A percentile compares a stretch with the other conserved stretches of the same genome.
These are phyloP conservation scores for Mormoops blainvillei DNA, from an alignment of 2,113 vertebrate genomes.

Conservation along the genomic window DNA sequence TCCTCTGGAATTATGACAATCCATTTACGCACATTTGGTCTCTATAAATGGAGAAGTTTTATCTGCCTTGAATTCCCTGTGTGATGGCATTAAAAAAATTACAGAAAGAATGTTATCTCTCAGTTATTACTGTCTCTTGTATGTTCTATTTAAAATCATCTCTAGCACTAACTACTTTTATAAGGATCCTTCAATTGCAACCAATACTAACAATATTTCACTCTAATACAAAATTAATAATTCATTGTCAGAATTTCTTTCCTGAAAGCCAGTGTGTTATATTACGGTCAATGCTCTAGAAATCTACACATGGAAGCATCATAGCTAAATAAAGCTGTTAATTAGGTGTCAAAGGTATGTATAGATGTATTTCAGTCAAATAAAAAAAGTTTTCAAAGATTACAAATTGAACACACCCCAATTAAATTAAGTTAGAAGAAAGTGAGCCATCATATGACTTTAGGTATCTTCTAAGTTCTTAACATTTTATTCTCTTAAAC, in stretches of 20 bases:
- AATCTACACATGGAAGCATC: neutral
- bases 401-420: neutral
- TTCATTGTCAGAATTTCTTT: slow-evolving; percentile 25
- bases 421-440: slow-evolving; percentile 9
- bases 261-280: neutral
- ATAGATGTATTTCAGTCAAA: slow-evolving; percentile 8
- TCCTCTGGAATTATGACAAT: slow-evolving; percentile 70
- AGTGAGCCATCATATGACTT: neutral
- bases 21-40: slow-evolving; percentile 60
- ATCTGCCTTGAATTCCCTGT: slow-evolving; percentile 61
- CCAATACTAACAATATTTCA: slow-evolving; percentile 22
- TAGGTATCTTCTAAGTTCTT: neutral
- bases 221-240: slow-evolving; percentile 38
- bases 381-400: neutral
- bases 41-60: slow-evolving; percentile 52
- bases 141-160: slow-evolving; percentile 4
- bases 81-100: slow-evolving; percentile 33
- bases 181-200: slow-evolving; percentile 40
- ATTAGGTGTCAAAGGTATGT: neutral
- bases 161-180: neutral
- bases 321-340: slow-evolving; percentile 5
- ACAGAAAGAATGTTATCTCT: slow-evolving; percentile 16
- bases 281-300: neutral
- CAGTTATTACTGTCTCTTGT: slow-evolving; percentile 11
- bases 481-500: neutral